These are phyloP conservation scores for Leucoraja erinaceus DNA, from an alignment of 2,113 vertebrate species.

Conservation along the genomic window DNA sequence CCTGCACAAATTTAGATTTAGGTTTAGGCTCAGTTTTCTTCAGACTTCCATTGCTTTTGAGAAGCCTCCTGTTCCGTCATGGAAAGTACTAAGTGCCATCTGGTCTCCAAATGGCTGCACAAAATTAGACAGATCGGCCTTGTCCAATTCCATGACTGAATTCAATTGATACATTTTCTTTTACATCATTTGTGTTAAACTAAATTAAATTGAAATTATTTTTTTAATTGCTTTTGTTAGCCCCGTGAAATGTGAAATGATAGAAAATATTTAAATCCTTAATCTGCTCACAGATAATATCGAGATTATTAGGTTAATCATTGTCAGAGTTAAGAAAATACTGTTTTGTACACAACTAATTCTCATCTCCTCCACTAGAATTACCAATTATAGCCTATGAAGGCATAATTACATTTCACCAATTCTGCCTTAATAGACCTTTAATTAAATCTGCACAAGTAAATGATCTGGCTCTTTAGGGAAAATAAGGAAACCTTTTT, in stretches of 20 bases:
- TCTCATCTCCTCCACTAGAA: not conserved
- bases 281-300: not conserved
- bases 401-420: not conserved
- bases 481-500: not conserved
- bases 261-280: not conserved
- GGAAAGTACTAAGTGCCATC: not conserved
- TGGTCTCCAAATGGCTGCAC: not conserved
- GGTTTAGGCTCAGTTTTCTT: not conserved
- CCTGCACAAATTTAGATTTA: not conserved
- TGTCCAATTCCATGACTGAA: not conserved
- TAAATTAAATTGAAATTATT: not conserved
- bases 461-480: not conserved
- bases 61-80: not conserved
- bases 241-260: not conserved
- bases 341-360: not conserved
- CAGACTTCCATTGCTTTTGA: not conserved
- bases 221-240: not conserved
- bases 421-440: not conserved
- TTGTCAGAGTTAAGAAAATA: not conserved
- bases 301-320: not conserved
- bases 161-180: not conserved
- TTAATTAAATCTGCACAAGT: not conserved
- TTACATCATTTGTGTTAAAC: not conserved
- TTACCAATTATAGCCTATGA: not conserved
- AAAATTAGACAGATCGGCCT: not conserved